Evolutionary conservation across 2,888 invertebrate genomes (phyloP).

Genomic region (Tetanocera ferruginea): DNA sequence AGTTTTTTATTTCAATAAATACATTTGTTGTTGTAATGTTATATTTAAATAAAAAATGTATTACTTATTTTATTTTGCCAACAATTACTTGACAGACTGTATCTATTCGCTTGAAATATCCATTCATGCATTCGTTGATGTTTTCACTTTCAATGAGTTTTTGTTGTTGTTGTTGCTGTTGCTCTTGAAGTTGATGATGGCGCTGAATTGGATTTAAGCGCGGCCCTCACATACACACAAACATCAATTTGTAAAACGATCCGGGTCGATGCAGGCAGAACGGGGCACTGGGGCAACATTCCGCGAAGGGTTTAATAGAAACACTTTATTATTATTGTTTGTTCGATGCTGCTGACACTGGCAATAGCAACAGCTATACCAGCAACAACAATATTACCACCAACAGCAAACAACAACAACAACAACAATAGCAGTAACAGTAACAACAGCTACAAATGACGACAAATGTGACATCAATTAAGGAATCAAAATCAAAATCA

Average conservation of each 20-base stretch:
- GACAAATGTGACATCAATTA: slow-evolving; percentile 38
- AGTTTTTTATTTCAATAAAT: too few relatives aligned
- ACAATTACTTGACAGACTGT: too few relatives aligned
- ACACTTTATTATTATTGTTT: slow-evolving; percentile 4
- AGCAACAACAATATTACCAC: slow-evolving; percentile 45
- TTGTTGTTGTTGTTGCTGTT: neutral
- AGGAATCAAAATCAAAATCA: slow-evolving; percentile 26
- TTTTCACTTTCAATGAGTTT: slow-evolving; percentile 22
- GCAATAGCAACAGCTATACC: slow-evolving; percentile 28
- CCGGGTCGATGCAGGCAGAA: slow-evolving; percentile 20
- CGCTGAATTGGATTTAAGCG: neutral
- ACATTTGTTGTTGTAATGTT: too few relatives aligned
- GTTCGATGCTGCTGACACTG: neutral
- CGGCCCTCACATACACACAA: neutral
- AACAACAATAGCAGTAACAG: slow-evolving; percentile 39
- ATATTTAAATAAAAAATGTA: too few relatives aligned
- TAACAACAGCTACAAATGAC: slow-evolving; percentile 42
- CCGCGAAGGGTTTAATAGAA: slow-evolving; percentile 24
- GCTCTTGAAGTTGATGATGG: neutral
- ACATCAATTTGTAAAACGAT: slow-evolving; percentile 6
- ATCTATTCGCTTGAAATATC: neutral
- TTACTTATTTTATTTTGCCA: too few relatives aligned
- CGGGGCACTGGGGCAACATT: neutral
- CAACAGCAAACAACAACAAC: slow-evolving; percentile 42
- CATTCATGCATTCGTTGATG: slow-evolving; percentile 3